Base-by-base conservation (phyloP, 2,888 invertebrate species). In the Pycnomerus fuliginosus region DNA sequence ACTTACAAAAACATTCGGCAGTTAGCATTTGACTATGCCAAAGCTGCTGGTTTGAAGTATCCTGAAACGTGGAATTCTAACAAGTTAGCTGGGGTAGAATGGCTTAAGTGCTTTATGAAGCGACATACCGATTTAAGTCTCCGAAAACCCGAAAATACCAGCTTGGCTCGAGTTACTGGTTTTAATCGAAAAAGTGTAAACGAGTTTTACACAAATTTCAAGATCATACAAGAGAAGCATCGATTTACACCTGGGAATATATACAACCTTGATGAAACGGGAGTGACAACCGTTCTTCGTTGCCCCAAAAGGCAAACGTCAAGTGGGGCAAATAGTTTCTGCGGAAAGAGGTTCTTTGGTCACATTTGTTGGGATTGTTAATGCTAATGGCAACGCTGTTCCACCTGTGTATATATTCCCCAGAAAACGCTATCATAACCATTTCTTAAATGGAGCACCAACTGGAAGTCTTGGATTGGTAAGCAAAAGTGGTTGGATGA, bases 401-500 rank as follows among this genome's bases (percentile, higher is more conserved):
- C 20, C 20, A 5, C 20, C 20, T 5, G 20, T 8, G 8, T 20
- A 20, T 8, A 20, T 20, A 20, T 20, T 20, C 4, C 20, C 20
- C 8, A 4, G 20, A 4, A 8, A 5, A 20, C 20, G 20, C 8
- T 5, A 5, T 4, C 4, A 20, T 8, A 43, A 45, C 13, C 35
- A 47, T 13, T 47, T 44, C 29, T 15, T 47, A 10, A 47, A 20
- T 39, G 29, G 43, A 27, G 37, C 47, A 16, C 32, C 39, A 20
- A 16, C 44, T 10, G 34, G 35, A 14, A 39, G 37, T 15, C 15
- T 47, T 14, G 44, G 38, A 10, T 27, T 47, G 3, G 47, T 37
- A 3, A 47, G 22, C 22, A 7, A 16, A 12, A 33, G 16, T 38
- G 47, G 43, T 20, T 47, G 47, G 38, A 47, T 47, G 32, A 47